A percentile compares a stretch with the other conserved stretches of the same genome.
Evolutionary conservation across 2,113 vertebrate genomes (phyloP).

Genomic region (Elephantulus edwardii): DNA sequence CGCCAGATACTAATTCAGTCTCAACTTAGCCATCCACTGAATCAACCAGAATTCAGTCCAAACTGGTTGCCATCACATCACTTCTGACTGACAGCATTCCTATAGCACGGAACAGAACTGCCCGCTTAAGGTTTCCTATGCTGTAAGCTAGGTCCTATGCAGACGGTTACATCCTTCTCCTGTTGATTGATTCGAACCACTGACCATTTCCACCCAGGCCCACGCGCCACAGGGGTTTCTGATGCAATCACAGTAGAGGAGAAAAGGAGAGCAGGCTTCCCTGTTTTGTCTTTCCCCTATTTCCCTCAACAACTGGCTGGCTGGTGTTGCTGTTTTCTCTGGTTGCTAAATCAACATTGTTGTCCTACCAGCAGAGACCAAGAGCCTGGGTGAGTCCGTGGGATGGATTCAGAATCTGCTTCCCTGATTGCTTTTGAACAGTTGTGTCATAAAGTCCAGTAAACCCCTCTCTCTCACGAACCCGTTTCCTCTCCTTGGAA

Average conservation of each 20-base stretch:
- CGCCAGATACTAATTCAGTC: neutral
- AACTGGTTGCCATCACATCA: no score
- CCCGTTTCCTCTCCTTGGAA: neutral
- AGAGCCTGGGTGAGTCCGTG: accelerated
- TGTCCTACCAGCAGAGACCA: neutral
- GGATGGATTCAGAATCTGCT: neutral
- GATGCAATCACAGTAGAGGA: neutral
- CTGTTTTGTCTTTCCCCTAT: neutral
- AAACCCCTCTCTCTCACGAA: neutral
- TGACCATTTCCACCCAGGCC: no score
- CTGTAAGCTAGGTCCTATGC: no score
- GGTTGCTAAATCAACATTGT: constrained; percentile 19
- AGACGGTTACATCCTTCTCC: no score
- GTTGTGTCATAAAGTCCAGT: no score
- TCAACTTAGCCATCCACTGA: neutral
- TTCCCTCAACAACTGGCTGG: neutral
- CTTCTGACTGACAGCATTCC: no score
- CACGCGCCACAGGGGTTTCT: no score
- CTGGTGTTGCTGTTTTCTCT: neutral
- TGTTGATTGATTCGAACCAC: no score
- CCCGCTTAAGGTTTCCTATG: no score
- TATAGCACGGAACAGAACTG: no score
- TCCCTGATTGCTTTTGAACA: neutral
- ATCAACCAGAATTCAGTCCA: no score
- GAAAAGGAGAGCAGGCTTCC: neutral